phyloP scores from a whole-genome alignment of 2,797 vertebrate genomes.

The Phalloptychus januarius region DNA sequence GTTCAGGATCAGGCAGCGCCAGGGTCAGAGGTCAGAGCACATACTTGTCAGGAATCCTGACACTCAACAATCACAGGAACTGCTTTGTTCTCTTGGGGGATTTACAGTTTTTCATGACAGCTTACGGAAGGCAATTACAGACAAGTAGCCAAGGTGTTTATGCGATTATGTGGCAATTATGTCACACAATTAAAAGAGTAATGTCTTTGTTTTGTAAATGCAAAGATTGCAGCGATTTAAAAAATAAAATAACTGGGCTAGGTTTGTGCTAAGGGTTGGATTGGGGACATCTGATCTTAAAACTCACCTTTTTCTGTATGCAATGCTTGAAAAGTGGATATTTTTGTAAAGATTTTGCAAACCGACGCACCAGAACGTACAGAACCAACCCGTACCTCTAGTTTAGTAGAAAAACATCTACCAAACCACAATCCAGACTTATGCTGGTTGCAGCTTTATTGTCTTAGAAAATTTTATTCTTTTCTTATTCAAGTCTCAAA shows the following conservation, averaged over 20 bases:
- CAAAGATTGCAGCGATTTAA: constrained; percentile 22
- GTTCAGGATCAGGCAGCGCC: constrained; percentile 35
- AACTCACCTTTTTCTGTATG: neutral
- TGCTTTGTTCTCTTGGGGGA: constrained; percentile 36
- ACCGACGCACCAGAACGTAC: neutral
- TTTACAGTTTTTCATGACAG: constrained; percentile 26
- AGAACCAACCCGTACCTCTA: constrained; percentile 9
- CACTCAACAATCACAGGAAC: constrained; percentile 62
- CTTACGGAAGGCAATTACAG: constrained; percentile 27
- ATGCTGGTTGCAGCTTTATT: constrained; percentile 49
- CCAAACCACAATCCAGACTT: constrained; percentile 42
- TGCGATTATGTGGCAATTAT: constrained; percentile 39
- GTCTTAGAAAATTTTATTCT: constrained; percentile 61
- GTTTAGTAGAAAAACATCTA: constrained; percentile 22
- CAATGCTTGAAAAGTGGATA: neutral
- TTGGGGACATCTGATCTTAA: neutral
- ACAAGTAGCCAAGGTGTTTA: constrained; percentile 26
- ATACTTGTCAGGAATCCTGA: constrained; percentile 54
- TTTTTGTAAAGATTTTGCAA: neutral
- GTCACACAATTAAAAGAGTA: constrained; percentile 32
- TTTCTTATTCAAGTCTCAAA: constrained; percentile 36
- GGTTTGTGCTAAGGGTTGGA: neutral
- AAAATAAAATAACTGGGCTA: neutral
- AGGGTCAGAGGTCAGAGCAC: constrained; percentile 53
- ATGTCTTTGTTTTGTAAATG: constrained; percentile 27